Base-by-base conservation (phyloP, 2,797 vertebrate species). In the Sparus aurata region DNA sequence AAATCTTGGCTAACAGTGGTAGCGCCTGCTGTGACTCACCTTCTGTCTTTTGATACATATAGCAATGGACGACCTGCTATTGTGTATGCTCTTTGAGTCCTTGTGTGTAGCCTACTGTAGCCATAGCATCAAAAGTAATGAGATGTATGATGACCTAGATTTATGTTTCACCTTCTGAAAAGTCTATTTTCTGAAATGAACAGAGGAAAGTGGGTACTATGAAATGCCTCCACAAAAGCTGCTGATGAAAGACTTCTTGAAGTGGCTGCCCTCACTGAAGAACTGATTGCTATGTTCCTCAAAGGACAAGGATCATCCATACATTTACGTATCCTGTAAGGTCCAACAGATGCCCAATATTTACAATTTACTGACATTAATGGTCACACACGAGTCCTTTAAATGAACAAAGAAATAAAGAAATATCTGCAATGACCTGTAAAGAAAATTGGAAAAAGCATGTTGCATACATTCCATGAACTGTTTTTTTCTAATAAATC, bases 1-100 rank as follows among this genome's bases (percentile, higher is more conserved):
- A 94, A 90, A 95, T 95, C 86, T 84, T 80, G 84, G 88, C 79
- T 86, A 91, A 69, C 84, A 82, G 89, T 82, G 85, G 80, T 66
- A 78, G 71, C 53, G 73, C 92, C 91, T 82, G 84, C 91, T 93
- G 88, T 90, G 89, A 90, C 82, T 94, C 93, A 93, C 93, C 91
- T 93, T 90, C 80, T 93, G 93, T 94, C 92, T 94, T 89, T 92
- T 83, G 73, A 77, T 77, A 72, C 45, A 55, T 89, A 79, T 49
- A 83, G 69, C 67, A 77, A 59, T 66, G 80, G 77, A 79, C 72
- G 71, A 76, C 63, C 71, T 75, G 72, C 65, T 53, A 69, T 72
- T 74, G 76, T 77, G 60, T 58, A 80, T 68, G 67, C 73, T 79
- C 58, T 78, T 69, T 76, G 78, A 80, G 47, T 84, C 54, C 13